A percentile compares a stretch with the other conserved stretches of the same genome.
Evolutionary conservation across 2,888 invertebrate species (phyloP).

Genomic region (Macrophya annulata): DNA sequence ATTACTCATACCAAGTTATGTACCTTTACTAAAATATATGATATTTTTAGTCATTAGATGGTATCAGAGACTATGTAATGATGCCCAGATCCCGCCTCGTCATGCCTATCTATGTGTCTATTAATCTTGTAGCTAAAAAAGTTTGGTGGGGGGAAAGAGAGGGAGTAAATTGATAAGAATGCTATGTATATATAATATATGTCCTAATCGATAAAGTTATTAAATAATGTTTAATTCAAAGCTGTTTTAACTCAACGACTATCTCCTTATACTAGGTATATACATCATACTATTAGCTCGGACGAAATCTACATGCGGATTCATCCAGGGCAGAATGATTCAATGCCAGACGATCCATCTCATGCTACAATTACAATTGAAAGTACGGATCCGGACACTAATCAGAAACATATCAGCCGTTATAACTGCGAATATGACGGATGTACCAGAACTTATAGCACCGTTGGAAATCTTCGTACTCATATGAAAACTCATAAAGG

Average conservation of each 20-base stretch:
- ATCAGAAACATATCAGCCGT: slow-evolving; percentile 84
- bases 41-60: slow-evolving; percentile 59
- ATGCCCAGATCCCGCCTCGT: neutral
- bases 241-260: neutral
- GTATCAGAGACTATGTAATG: neutral
- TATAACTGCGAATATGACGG: slow-evolving; percentile 95
- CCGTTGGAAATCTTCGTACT: slow-evolving; percentile 95
- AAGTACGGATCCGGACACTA: slow-evolving; percentile 82
- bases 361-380: slow-evolving; percentile 87
- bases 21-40: slow-evolving; percentile 37
- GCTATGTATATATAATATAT: neutral
- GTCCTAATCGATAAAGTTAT: neutral
- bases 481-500: slow-evolving; percentile 98
- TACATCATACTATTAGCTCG: slow-evolving; percentile 85
- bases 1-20: slow-evolving; percentile 62
- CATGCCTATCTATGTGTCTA: neutral
- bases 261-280: slow-evolving; percentile 81
- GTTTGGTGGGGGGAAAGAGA: no score
- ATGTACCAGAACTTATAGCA: slow-evolving; percentile 94
- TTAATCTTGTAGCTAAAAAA: neutral
- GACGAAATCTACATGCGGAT: slow-evolving; percentile 88
- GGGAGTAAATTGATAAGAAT: neutral
- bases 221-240: neutral
- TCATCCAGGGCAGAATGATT: slow-evolving; percentile 84
- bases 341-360: slow-evolving; percentile 85